Percentiles rank a stretch among this genome's conserved stretches.
Evolutionary conservation across 2,797 vertebrate species (phyloP).

Genomic region (Selene dorsalis): DNA sequence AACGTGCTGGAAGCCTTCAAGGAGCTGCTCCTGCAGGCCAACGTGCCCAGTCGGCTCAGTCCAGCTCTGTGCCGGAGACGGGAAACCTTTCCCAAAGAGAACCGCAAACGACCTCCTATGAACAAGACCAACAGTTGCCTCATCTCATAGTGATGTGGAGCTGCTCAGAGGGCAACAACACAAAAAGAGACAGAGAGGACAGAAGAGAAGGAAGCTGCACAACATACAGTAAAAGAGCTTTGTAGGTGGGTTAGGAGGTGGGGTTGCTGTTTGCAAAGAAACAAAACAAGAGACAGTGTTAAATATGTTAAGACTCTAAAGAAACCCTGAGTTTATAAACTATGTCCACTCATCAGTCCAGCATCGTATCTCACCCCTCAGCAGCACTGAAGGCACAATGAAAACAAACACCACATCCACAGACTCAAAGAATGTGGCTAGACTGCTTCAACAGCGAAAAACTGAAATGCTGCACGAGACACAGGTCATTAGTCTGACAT

Average conservation of each 20-base stretch:
- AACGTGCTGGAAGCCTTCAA: constrained; percentile 89
- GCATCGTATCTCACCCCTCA: neutral
- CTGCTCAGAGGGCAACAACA: neutral
- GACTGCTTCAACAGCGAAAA: neutral
- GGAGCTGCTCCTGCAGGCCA: constrained; percentile 88
- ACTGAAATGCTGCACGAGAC: neutral
- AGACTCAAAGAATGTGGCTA: constrained; percentile 17
- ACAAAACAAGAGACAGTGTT: constrained; percentile 18
- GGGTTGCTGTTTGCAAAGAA: neutral
- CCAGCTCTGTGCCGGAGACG: constrained; percentile 83
- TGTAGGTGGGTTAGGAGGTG: neutral
- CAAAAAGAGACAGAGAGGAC: neutral
- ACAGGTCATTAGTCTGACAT: constrained; percentile 33
- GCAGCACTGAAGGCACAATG: neutral
- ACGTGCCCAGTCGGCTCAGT: constrained; percentile 87
- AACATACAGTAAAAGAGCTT: constrained; percentile 16
- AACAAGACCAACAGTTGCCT: constrained; percentile 91
- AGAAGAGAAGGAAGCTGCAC: constrained; percentile 3
- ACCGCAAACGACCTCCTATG: constrained; percentile 82
- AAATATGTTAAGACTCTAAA: constrained; percentile 5
- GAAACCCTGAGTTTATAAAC: neutral
- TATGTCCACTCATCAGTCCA: neutral
- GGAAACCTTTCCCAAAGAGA: constrained; percentile 87
- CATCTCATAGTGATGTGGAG: constrained; percentile 79
- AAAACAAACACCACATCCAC: neutral